Evolutionary conservation across 2,888 invertebrate genomes (phyloP), one percentile per base, ranked within the genome.

Genomic region (Brenthis daphne): DNA sequence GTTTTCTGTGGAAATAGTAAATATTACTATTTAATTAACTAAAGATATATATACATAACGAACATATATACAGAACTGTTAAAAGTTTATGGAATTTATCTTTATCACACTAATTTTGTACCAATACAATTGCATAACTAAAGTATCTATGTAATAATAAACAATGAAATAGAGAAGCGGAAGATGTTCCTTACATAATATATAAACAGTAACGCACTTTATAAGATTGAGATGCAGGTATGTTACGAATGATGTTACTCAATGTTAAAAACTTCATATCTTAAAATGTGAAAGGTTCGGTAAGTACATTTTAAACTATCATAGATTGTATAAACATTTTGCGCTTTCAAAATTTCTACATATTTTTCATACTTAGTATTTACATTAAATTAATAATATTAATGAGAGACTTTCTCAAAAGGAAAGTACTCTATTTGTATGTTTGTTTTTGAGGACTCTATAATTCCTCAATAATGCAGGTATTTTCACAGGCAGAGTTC

Each of bases 141-240:
- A 58, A 47, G 50, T 57, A 48, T 60, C 37, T 43, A 43, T 43
- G 11, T 43, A 43, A 51, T 58, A 61, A 55, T 61, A 13, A 11
- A 56, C 56, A 55, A 67, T 60, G 37, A 65, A 67, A 54, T 57
- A 70, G 67, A 63, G 72, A 72, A 73, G 70, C 67, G 69, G 72
- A 74, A 73, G 75, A 74, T 72, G 69, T 58, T 63, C 61, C 67
- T 78, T 79, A 73, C 69, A 65, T 70, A 77, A 79, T 60, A 57
- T 13, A 70, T 60, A 57, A 33, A 70, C 60, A 63, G 70, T 78
- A 75, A 76, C 72, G 65, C 70, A 63, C 65, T 55, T 43, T 51
- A 53, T 37, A 43, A 33, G 57, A 53, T 24, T 14, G 51, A 64
- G 56, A 64, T 58, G 55, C 12, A 33, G 57, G 55, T 43, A 54